Conservation (phyloP, 2,888 invertebrate species). For the Platycheirus rosarum region DNA sequence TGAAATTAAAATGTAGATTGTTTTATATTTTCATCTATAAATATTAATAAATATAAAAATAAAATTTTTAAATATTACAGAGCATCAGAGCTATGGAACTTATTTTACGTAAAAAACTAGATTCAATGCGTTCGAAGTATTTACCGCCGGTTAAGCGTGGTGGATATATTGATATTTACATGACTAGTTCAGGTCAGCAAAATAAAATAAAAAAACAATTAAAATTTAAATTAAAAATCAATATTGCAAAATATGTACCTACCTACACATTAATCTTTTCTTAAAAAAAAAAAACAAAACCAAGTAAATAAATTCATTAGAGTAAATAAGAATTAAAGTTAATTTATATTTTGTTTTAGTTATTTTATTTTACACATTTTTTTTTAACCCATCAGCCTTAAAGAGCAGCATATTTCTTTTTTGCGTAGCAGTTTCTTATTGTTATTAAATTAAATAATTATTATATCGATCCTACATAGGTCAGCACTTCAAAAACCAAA, state of each 20-base stretch:
- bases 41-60: slow-evolving; percentile 13
- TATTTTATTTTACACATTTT: too few species aligned
- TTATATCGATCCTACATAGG: too few species aligned
- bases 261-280: slow-evolving; percentile 38
- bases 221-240: too few species aligned
- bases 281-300: slow-evolving; percentile 12
- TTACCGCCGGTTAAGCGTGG: slow-evolving; percentile 92
- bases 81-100: slow-evolving; percentile 89
- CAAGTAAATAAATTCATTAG: slow-evolving; percentile 41
- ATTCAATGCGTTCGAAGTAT: slow-evolving; percentile 89
- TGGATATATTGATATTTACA: slow-evolving; percentile 91
- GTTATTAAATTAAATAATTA: too few species aligned
- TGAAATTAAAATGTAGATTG: neutral
- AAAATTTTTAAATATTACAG: slow-evolving; percentile 83
- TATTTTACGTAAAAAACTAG: slow-evolving; percentile 88
- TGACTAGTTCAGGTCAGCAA: slow-evolving; percentile 92
- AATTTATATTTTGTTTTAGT: neutral
- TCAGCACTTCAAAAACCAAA: too few species aligned
- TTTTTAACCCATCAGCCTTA: too few species aligned
- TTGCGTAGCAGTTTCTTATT: too few species aligned
- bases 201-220: slow-evolving; percentile 2
- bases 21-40: neutral
- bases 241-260: slow-evolving; percentile 38
- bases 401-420: too few species aligned
- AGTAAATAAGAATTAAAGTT: slow-evolving; percentile 35